phyloP scores from a whole-genome alignment of 2,797 vertebrate genomes.

The Pempheris klunzingeri region DNA sequence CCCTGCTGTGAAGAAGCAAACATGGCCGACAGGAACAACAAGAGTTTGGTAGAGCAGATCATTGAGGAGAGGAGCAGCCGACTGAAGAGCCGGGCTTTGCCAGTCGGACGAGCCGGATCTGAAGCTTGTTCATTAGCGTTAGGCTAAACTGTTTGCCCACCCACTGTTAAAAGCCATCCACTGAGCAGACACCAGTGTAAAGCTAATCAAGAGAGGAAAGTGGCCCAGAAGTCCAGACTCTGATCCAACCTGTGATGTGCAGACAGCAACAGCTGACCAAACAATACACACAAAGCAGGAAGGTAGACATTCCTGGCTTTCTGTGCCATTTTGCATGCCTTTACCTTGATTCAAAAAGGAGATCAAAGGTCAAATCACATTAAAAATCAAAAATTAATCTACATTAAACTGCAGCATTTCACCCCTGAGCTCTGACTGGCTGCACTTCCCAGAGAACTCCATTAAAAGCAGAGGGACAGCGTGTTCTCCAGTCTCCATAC shows the following conservation, averaged over 20 bases:
- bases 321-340: background rate
- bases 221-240: background rate
- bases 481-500: background rate
- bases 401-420: background rate
- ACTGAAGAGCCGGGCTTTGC: background rate
- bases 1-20: constrained; percentile 15
- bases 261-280: background rate
- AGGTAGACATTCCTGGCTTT: background rate
- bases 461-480: background rate
- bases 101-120: background rate
- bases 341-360: background rate
- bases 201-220: constrained; percentile 8
- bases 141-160: background rate
- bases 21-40: constrained; percentile 27
- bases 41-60: too few relatives aligned
- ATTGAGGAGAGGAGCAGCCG: background rate
- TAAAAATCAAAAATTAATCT: background rate
- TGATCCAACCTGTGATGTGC: background rate
- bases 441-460: constrained; percentile 1
- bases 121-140: background rate
- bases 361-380: background rate
- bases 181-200: background rate
- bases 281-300: background rate
- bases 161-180: background rate
- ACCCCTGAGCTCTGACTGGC: background rate